Conservation (phyloP, 2,113 vertebrate species). For the Lophius piscatorius region DNA sequence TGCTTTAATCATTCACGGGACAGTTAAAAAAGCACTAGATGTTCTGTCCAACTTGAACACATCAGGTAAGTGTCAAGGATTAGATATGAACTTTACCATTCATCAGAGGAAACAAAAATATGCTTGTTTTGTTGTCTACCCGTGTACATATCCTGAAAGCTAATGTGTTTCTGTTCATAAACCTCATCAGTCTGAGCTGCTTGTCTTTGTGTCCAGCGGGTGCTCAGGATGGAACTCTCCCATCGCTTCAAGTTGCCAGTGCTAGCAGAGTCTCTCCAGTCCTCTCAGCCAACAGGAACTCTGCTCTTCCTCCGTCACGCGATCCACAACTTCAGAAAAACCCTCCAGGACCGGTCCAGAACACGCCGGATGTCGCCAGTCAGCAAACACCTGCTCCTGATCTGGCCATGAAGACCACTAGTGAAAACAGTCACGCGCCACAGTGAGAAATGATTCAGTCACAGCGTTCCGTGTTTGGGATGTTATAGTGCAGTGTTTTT, state of each 20-base stretch:
- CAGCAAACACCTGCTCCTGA: neutral
- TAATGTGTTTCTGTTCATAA: no score
- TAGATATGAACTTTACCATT: no score
- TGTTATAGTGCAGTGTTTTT: no score
- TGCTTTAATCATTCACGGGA: slow-evolving; percentile 74
- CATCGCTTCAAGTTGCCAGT: slow-evolving; percentile 33
- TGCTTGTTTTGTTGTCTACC: neutral
- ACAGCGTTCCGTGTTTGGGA: no score
- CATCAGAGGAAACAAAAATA: no score
- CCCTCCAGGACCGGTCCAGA: slow-evolving; percentile 34
- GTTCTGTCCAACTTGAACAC: slow-evolving; percentile 48
- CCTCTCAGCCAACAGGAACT: slow-evolving; percentile 45
- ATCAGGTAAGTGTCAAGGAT: slow-evolving; percentile 40
- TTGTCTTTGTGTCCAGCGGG: slow-evolving; percentile 33
- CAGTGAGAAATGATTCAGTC: no score
- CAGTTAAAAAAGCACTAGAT: slow-evolving; percentile 53
- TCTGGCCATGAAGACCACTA: slow-evolving; percentile 6
- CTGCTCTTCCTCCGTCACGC: slow-evolving; percentile 9
- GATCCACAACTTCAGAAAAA: neutral
- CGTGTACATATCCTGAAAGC: neutral
- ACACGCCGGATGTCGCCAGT: slow-evolving; percentile 10
- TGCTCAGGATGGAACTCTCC: neutral
- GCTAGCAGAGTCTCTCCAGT: slow-evolving; percentile 44
- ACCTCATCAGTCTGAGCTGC: no score
- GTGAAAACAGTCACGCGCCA: slow-evolving; percentile 36